These are phyloP conservation scores for Dryobotodes eremita DNA, from an alignment of 2,888 invertebrate species.

Conservation along the genomic window DNA sequence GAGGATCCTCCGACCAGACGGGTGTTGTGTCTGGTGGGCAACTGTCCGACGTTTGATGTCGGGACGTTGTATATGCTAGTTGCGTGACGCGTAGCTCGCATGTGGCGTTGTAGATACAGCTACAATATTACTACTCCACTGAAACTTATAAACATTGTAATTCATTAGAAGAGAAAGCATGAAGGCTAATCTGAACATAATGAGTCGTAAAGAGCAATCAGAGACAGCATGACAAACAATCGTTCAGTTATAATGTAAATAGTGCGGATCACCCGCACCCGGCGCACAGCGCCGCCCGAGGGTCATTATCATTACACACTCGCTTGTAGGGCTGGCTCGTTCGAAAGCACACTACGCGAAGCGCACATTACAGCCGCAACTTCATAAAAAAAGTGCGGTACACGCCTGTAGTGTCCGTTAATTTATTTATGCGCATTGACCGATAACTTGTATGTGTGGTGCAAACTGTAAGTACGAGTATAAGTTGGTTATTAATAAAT, in stretches of 20 bases:
- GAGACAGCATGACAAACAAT: constrained; percentile 26
- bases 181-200: constrained; percentile 32
- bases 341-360: too few species aligned
- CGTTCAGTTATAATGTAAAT: neutral
- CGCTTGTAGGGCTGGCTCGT: constrained; percentile 24
- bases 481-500: neutral
- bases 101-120: too few species aligned
- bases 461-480: neutral
- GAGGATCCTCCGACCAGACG: too few species aligned
- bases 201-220: constrained; percentile 55
- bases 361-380: too few species aligned
- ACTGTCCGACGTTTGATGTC: too few species aligned
- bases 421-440: too few species aligned
- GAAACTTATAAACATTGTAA: neutral
- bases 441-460: neutral
- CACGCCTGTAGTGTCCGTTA: too few species aligned
- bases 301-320: constrained; percentile 3
- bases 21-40: too few species aligned
- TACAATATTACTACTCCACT: neutral
- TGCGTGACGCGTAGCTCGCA: too few species aligned
- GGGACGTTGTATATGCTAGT: too few species aligned
- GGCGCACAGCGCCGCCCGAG: neutral
- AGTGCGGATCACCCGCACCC: neutral
- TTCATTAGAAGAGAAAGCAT: constrained; percentile 29
- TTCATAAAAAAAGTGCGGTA: too few species aligned